phyloP scores from a whole-genome alignment of 2,797 vertebrate species.

The Enteromius treurensis region DNA sequence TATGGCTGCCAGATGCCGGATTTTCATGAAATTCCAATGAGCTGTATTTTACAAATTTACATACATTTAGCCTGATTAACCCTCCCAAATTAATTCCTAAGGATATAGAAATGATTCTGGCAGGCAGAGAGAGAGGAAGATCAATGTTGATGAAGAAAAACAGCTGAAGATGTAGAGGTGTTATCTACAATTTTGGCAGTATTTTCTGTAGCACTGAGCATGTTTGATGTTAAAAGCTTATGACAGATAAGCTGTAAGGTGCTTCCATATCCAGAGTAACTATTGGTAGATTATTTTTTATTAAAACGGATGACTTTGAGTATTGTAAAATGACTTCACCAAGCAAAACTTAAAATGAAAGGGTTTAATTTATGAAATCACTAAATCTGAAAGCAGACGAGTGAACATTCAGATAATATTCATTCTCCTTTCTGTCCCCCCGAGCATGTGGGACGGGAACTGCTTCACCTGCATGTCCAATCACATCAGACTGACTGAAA shows the following conservation, averaged over 20 bases:
- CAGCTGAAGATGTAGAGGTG: not conserved
- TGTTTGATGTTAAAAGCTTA: not conserved
- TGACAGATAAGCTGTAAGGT: not conserved
- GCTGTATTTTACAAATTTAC: slow-evolving; percentile 56
- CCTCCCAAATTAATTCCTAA: slow-evolving; percentile 52
- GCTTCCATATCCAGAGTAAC: not conserved
- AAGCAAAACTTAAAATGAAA: not conserved
- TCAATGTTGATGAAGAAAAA: slow-evolving; percentile 15
- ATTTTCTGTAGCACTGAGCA: not conserved
- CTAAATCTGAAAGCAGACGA: not conserved
- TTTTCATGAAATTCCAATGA: slow-evolving; percentile 61
- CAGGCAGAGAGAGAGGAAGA: not conserved
- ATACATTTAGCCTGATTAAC: slow-evolving; percentile 62
- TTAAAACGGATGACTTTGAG: not conserved
- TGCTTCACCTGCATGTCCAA: slow-evolving; percentile 6
- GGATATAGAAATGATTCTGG: slow-evolving; percentile 41
- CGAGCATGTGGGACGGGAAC: not conserved
- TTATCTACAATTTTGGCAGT: not conserved
- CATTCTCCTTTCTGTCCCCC: not conserved
- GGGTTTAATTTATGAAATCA: not conserved
- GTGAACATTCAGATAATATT: slow-evolving; percentile 13
- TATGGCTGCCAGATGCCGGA: slow-evolving; percentile 48
- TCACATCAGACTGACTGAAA: slow-evolving; percentile 6
- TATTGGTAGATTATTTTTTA: not conserved
- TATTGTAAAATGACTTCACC: not conserved